phyloP scores from a whole-genome alignment of 2,113 vertebrate genomes.

The Girardinichthys multiradiatus region DNA sequence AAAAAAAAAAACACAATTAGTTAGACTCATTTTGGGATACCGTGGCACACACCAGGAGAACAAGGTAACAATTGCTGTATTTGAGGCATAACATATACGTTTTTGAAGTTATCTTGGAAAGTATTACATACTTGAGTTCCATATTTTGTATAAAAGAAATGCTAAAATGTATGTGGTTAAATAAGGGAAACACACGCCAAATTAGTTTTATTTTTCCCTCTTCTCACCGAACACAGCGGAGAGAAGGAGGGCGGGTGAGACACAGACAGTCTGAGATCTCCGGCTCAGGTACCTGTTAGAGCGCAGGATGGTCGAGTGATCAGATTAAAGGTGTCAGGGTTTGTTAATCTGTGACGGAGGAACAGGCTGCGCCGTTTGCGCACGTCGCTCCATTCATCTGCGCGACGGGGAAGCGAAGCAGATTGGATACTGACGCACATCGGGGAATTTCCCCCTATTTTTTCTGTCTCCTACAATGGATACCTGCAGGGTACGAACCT shows the following conservation, averaged over 20 bases:
- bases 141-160: not conserved
- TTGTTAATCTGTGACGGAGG: slow-evolving; percentile 66
- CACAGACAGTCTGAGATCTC: slow-evolving; percentile 35
- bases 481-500: slow-evolving; percentile 85
- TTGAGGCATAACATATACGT: not conserved
- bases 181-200: not conserved
- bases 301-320: slow-evolving; percentile 86
- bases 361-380: slow-evolving; percentile 47
- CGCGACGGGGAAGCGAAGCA: slow-evolving; percentile 34
- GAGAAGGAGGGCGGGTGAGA: slow-evolving; percentile 29
- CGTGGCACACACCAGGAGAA: too few relatives aligned
- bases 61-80: not conserved
- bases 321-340: slow-evolving; percentile 80
- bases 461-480: slow-evolving; percentile 81
- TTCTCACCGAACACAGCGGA: not conserved
- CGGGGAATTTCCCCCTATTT: slow-evolving; percentile 57
- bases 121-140: not conserved
- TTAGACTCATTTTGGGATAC: slow-evolving; percentile 9
- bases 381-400: slow-evolving; percentile 41
- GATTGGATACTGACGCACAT: slow-evolving; percentile 53
- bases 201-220: not conserved
- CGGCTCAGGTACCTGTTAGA: slow-evolving; percentile 81
- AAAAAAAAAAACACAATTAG: slow-evolving; percentile 18
- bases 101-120: too few relatives aligned
- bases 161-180: not conserved